A percentile compares a stretch with the other conserved stretches of the same genome.
These are phyloP conservation scores for Rhegmatorhina hoffmannsi DNA, from an alignment of 2,113 vertebrate species.

Conservation along the genomic window DNA sequence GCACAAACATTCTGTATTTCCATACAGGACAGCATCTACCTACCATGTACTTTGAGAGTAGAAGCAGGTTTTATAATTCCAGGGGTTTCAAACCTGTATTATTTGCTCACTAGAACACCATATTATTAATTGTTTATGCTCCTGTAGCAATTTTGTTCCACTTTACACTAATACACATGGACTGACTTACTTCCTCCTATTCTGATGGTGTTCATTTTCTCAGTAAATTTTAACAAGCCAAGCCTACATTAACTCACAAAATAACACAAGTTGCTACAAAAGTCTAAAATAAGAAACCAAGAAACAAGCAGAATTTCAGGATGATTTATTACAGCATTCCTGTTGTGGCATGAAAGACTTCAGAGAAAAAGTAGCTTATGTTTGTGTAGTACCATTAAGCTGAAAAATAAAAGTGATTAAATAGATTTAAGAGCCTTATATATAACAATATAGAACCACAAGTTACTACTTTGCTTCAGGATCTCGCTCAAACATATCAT, in stretches of 20 bases:
- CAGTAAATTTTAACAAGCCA: background rate
- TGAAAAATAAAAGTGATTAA: conserved; percentile 6
- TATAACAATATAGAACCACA: background rate
- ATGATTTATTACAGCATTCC: background rate
- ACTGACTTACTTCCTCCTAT: background rate
- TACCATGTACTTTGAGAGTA: background rate
- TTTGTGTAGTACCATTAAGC: background rate
- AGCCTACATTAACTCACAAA: accelerated
- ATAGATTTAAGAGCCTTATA: background rate
- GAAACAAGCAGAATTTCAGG: background rate
- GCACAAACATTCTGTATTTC: background rate
- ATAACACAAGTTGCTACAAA: background rate
- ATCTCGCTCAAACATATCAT: background rate
- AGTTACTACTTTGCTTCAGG: background rate
- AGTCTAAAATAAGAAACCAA: background rate
- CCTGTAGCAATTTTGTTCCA: background rate
- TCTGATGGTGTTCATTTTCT: background rate
- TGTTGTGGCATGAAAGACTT: background rate
- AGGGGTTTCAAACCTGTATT: background rate
- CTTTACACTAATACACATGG: background rate
- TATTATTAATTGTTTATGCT: background rate
- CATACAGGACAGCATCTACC: background rate
- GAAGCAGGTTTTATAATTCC: background rate
- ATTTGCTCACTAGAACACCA: background rate
- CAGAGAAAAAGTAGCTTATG: background rate